Evolutionary conservation across 2,113 vertebrate genomes (phyloP).

Genomic region (rat (Rattus norvegicus)): DNA sequence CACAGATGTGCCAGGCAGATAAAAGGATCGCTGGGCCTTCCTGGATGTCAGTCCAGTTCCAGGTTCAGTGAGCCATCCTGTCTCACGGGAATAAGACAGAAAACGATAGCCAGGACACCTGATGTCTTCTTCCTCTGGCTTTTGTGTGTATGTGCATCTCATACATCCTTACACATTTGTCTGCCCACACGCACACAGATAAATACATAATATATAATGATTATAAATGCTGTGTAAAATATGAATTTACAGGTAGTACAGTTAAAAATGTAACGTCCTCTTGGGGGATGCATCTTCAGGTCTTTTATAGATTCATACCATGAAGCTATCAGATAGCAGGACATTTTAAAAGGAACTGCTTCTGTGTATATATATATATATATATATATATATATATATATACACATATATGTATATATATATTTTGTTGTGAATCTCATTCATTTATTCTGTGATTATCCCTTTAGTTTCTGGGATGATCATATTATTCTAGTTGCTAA

Average conservation of each 20-base stretch:
- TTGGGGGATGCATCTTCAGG: not conserved
- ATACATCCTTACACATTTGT: not conserved
- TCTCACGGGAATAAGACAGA: not conserved
- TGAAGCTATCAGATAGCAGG: conserved; percentile 5
- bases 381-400: too few species aligned
- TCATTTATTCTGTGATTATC: not conserved
- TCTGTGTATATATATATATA: too few species aligned
- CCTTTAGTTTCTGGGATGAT: not conserved
- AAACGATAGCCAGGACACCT: not conserved
- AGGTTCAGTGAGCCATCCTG: not conserved
- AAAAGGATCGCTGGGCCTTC: not conserved
- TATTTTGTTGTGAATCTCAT: not conserved
- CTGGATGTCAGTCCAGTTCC: not conserved
- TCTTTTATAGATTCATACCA: conserved; percentile 39
- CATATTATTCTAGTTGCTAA: not conserved
- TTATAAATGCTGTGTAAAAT: not conserved
- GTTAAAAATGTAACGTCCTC: not conserved
- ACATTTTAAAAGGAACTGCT: not conserved
- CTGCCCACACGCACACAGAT: not conserved
- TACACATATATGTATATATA: too few species aligned
- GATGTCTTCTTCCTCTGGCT: not conserved
- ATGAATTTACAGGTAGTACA: not conserved
- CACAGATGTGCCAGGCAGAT: too few species aligned
- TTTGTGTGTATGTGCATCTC: not conserved
- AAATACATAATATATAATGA: not conserved